Conservation (phyloP, 2,888 invertebrate genomes). For the Frankliniella fusca region DNA sequence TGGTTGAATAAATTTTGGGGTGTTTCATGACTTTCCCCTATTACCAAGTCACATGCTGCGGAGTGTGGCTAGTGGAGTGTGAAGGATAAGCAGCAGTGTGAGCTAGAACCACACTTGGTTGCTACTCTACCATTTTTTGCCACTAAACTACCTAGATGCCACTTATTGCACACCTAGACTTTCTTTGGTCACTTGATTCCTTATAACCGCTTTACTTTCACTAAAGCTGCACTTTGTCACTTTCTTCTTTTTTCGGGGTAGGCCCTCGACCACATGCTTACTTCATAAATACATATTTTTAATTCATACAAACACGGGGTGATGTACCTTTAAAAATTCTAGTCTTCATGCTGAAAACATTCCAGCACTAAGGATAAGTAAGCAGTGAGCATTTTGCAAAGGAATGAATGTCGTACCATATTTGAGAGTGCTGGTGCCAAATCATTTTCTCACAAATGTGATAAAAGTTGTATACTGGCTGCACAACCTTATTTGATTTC, state of each 20-base stretch:
- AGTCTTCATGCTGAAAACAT: conserved; percentile 17
- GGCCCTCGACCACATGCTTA: not conserved
- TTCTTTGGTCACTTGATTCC: not conserved
- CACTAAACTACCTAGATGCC: not conserved
- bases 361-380: not conserved
- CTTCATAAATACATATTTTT: no score
- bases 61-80: no score
- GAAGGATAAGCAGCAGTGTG: no score
- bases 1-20: no score
- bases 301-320: not conserved
- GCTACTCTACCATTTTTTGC: not conserved
- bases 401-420: not conserved
- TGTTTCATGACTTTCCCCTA: no score
- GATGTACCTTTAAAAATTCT: not conserved
- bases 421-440: conserved; percentile 1
- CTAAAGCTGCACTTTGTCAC: no score
- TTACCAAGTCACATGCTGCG: no score
- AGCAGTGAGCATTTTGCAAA: not conserved
- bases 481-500: not conserved
- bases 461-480: conserved; percentile 15
- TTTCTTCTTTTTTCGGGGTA: no score
- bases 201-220: not conserved
- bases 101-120: no score
- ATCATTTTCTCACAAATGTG: conserved; percentile 2
- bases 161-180: not conserved